Evolutionary conservation across 2,113 vertebrate genomes (phyloP), one percentile per base, ranked within the genome.

Genomic region (Neotragus moschatus): DNA sequence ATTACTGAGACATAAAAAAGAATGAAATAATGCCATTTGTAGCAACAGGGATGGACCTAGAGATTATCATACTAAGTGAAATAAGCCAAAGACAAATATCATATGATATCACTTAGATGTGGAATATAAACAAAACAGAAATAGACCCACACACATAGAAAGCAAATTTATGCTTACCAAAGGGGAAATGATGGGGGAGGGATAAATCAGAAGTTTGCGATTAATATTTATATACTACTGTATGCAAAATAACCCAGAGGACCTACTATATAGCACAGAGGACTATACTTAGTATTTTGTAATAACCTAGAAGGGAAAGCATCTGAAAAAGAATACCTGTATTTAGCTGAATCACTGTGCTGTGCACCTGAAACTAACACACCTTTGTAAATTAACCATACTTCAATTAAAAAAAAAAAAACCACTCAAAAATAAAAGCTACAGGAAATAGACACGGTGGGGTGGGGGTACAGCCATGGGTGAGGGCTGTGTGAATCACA

Each of bases 401-500:
- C 5, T 80, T 80, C 77, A 80, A 49, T 80, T 33, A 6, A 33
- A 75, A 75, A 75, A 30, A 13, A 19, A 3, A 79, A 33, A 6
- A n/a, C n/a, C n/a, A n/a, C n/a, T 49, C 33, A 33, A 80, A 33
- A 80, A 80, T 49, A 21, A 80, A 80, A 36, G 6, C 49, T 53
- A 23, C 6, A 0, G 79, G n/a, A 94, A 43, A 28, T 5, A 49
- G 61, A 60, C 16, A 45, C 28, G 11, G 15, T 33, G 81, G 45
- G 5, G 2, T 4, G 5, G 47, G 21, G 45, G 10, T 16, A 2
- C 9, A 88, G 2, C 85, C 61, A 19, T 17, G 5, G 49, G n/a
- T 56, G 39, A 36, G 0, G 16, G 15, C 21, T 47, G 3, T 49
- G 19, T 9, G 9, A 19, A 47, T 14, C 3, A 1, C 19, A 30